Conservation (phyloP, 2,113 vertebrate species). For the Periophthalmodon schlosseri region DNA sequence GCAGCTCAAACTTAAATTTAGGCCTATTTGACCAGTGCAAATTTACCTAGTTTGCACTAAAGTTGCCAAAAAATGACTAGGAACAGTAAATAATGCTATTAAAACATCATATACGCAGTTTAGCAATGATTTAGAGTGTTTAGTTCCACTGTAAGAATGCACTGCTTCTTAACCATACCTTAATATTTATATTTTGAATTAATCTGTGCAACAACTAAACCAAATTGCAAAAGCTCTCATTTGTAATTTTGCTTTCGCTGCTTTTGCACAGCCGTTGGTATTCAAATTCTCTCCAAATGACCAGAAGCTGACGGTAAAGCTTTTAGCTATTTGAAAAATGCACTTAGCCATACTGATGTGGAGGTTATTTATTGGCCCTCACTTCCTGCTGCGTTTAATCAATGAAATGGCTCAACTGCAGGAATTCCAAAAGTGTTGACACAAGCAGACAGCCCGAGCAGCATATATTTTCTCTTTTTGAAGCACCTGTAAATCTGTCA, state of each 20-base stretch:
- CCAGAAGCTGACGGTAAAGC: conserved; percentile 30
- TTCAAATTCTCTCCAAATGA: conserved; percentile 10
- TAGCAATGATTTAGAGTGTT: too few relatives aligned
- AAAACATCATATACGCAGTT: too few relatives aligned
- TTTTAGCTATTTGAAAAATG: conserved; percentile 47
- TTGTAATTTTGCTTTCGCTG: not conserved
- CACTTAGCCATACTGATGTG: conserved; percentile 52
- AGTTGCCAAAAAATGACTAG: too few relatives aligned
- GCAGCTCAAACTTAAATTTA: too few relatives aligned
- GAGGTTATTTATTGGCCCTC: conserved; percentile 62
- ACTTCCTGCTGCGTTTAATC: conserved; percentile 68
- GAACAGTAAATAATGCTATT: too few relatives aligned
- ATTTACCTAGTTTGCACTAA: too few relatives aligned
- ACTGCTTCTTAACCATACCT: not conserved
- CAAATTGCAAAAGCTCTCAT: not conserved
- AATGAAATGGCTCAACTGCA: conserved; percentile 60
- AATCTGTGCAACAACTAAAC: not conserved
- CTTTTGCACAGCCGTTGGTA: not conserved
- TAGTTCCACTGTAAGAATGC: too few relatives aligned
- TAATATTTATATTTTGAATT: not conserved
- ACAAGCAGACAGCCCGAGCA: conserved; percentile 40
- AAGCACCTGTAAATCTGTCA: conserved; percentile 71
- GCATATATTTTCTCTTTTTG: conserved; percentile 16
- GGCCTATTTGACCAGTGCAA: too few relatives aligned
- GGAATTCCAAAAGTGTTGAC: conserved; percentile 62